Conservation (phyloP, 2,797 vertebrate species). For the Cetoscarus ocellatus region DNA sequence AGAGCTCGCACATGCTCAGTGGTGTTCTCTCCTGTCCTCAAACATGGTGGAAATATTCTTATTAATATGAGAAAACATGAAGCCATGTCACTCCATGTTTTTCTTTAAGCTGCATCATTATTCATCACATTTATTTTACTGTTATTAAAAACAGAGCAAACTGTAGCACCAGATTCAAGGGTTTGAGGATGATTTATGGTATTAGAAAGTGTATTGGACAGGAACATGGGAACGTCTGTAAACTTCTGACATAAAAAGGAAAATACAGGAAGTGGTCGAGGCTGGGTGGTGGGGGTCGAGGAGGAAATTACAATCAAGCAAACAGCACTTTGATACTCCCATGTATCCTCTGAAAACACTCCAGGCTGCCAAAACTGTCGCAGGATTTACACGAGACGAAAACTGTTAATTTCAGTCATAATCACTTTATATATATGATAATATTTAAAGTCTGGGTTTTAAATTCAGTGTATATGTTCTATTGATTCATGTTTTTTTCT, state of each 20-base stretch:
- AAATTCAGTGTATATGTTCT: constrained; percentile 28
- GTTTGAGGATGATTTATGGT: constrained; percentile 6
- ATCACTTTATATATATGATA: constrained; percentile 25
- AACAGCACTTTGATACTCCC: constrained; percentile 78
- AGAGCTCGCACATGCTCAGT: constrained; percentile 15
- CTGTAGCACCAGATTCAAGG: constrained; percentile 57
- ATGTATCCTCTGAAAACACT: constrained; percentile 36
- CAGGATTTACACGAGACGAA: constrained; percentile 18
- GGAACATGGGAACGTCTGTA: constrained; percentile 23
- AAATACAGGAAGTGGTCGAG: constrained; percentile 57
- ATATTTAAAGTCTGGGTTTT: constrained; percentile 42
- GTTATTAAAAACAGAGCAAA: constrained; percentile 38
- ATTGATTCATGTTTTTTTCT: constrained; percentile 10
- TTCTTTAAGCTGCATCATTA: constrained; percentile 22
- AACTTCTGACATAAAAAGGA: constrained; percentile 14
- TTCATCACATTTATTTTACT: constrained; percentile 12
- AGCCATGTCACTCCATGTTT: constrained; percentile 8
- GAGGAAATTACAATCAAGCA: constrained; percentile 67
- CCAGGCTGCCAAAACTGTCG: constrained; percentile 39
- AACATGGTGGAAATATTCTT: constrained; percentile 7
- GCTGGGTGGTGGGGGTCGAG: neutral
- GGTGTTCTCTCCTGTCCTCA: constrained; percentile 25
- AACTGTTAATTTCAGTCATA: constrained; percentile 23
- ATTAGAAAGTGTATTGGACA: neutral
- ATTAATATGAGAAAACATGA: neutral